Evolutionary conservation across 2,113 vertebrate genomes (phyloP).

Genomic region (Notarius quadriscutis): DNA sequence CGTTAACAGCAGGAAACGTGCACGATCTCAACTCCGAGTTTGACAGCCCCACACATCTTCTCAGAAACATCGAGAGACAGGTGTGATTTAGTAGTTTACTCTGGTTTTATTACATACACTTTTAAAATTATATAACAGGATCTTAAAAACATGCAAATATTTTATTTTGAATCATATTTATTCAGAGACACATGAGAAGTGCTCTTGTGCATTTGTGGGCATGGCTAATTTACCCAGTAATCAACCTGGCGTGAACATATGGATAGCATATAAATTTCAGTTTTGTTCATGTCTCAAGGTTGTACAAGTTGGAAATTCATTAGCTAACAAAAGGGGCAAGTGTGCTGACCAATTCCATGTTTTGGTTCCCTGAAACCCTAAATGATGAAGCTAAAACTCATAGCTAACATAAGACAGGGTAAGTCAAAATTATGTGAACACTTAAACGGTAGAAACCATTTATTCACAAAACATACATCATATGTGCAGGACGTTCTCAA

Average conservation of each 20-base stretch:
- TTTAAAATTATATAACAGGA: not conserved
- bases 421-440: too few relatives aligned
- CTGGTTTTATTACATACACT: not conserved
- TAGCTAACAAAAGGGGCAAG: not conserved
- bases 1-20: slow-evolving; percentile 70
- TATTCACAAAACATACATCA: too few relatives aligned
- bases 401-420: too few relatives aligned
- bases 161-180: not conserved
- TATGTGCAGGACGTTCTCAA: too few relatives aligned
- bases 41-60: slow-evolving; percentile 88
- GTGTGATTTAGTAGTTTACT: slow-evolving; percentile 64
- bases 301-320: not conserved
- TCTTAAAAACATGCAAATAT: not conserved
- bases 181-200: not conserved
- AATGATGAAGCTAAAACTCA: not conserved
- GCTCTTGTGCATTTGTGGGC: not conserved
- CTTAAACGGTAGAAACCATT: too few relatives aligned
- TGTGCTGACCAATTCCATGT: not conserved
- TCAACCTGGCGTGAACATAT: not conserved
- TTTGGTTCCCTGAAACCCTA: not conserved
- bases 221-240: not conserved
- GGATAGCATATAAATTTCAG: not conserved
- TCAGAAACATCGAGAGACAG: slow-evolving; percentile 95
- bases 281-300: not conserved
- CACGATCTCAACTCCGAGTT: slow-evolving; percentile 75